Base-by-base conservation (phyloP, 2,888 invertebrate genomes). In the Octodonta nipae region DNA sequence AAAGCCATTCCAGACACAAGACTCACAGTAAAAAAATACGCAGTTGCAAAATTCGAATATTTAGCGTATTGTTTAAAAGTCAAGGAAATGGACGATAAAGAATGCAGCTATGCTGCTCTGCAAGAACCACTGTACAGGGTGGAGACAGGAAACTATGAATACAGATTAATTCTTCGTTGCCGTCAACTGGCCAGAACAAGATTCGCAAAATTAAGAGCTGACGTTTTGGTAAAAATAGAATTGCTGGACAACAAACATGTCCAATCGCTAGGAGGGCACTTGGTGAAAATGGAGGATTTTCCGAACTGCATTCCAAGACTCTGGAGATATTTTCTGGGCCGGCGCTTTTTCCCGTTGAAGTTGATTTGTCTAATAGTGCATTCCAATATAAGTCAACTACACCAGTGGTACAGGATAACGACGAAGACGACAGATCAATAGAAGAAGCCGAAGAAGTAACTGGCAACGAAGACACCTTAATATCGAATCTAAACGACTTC, bases 31-130 rank as follows among this genome's bases (percentile, higher is more conserved):
- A 84, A 88, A 47, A 95, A 95, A 54, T 99, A 99, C 60, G 88
- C 96, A 0, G 96, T 99, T 63, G 87, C 89, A 0, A 99, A 99
- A 63, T 99, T 98, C 60, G 96, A 99, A 54, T 99, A 99, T 59
- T 66, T 99, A 33, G 96, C 96, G 0, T 99, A 98, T 58, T 99
- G 98, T 54, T 67, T 99, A 34, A 99, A 98, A 66, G 92, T 98
- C 0, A 99, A 99, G 58, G 98, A 99, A 63, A 86, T 99, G 87
- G 98, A 99, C 49, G 98, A 99, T 54, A 98, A 99, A 55, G 95
- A 96, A 52, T 89, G 91, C 45, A 87, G 86, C 27, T 95, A 86
- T 54, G 83, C 82, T 4, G 79, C 86, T 0, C 55, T 96, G 8
- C 92, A 95, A 54, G 98, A 99, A 56, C 93, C 95, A 0, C 64